phyloP scores from a whole-genome alignment of 2,888 invertebrate species.

The Spilosoma lubricipeda region DNA sequence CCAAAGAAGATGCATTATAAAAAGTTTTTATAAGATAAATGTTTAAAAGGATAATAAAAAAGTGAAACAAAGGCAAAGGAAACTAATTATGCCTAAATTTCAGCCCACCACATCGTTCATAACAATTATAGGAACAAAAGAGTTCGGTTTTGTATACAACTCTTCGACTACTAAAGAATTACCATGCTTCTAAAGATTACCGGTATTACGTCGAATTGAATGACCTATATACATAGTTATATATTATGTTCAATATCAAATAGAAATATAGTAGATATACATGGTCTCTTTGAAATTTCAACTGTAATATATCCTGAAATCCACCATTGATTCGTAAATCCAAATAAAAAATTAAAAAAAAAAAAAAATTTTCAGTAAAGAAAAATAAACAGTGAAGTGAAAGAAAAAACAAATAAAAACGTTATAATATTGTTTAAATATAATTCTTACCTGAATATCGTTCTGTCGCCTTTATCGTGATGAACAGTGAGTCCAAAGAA shows the following conservation, averaged over 20 bases:
- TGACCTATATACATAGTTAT: neutral
- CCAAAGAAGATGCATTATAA: neutral
- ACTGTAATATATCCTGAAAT: neutral
- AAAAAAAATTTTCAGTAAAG: neutral
- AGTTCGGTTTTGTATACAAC: constrained; percentile 24
- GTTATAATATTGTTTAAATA: neutral
- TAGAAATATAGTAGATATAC: neutral
- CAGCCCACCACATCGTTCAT: constrained; percentile 23
- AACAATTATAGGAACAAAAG: constrained; percentile 45
- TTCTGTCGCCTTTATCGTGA: constrained; percentile 35
- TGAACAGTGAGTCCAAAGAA: constrained; percentile 61
- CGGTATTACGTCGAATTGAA: neutral
- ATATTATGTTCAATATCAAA: neutral
- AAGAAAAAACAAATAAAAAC: neutral
- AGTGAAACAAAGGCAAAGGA: constrained; percentile 34
- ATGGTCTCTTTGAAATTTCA: neutral
- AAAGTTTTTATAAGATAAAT: constrained; percentile 26
- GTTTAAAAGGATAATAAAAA: constrained; percentile 35
- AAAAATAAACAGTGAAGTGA: neutral
- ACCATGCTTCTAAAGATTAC: neutral
- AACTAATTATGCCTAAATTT: constrained; percentile 46
- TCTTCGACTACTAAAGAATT: constrained; percentile 8
- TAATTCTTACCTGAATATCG: constrained; percentile 51
- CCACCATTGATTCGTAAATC: neutral
- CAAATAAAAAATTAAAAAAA: neutral